Percentiles rank a stretch among this genome's conserved stretches.
Conservation (phyloP, 2,888 invertebrate species). For the Subacronicta megacephala region DNA sequence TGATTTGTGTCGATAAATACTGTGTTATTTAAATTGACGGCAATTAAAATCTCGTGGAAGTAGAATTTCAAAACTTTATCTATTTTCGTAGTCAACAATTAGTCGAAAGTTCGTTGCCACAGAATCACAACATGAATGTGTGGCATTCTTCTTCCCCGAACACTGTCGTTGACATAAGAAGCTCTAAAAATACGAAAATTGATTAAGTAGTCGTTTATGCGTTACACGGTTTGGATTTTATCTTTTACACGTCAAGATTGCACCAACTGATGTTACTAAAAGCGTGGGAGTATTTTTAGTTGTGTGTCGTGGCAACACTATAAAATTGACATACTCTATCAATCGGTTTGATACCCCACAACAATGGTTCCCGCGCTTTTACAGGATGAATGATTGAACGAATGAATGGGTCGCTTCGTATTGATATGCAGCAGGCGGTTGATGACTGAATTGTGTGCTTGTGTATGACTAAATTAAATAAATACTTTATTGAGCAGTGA, state of each 20-base stretch:
- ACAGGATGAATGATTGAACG: conserved; percentile 64
- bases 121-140: conserved; percentile 43
- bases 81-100: conserved; percentile 41
- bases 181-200: conserved; percentile 48
- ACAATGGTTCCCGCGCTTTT: conserved; percentile 65
- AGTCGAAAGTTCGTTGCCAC: conserved; percentile 53
- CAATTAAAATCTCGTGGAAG: conserved; percentile 22
- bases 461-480: conserved; percentile 66
- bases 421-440: conserved; percentile 63
- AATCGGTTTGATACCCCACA: conserved; percentile 50
- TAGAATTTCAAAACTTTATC: conserved; percentile 23
- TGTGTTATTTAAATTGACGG: conserved; percentile 9
- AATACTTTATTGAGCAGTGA: conserved; percentile 54
- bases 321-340: conserved; percentile 45
- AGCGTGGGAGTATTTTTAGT: conserved; percentile 52
- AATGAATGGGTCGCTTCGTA: conserved; percentile 60
- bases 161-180: conserved; percentile 35
- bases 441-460: conserved; percentile 58
- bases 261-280: conserved; percentile 21
- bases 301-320: conserved; percentile 43
- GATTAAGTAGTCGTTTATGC: conserved; percentile 35
- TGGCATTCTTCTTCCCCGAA: conserved; percentile 43
- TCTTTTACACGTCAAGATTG: conserved; percentile 39
- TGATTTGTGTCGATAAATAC: conserved; percentile 5
- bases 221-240: conserved; percentile 50